Evolutionary conservation across 2,888 invertebrate species (phyloP), one percentile per base, ranked within the genome.

Genomic region (Agonum fuliginosum): DNA sequence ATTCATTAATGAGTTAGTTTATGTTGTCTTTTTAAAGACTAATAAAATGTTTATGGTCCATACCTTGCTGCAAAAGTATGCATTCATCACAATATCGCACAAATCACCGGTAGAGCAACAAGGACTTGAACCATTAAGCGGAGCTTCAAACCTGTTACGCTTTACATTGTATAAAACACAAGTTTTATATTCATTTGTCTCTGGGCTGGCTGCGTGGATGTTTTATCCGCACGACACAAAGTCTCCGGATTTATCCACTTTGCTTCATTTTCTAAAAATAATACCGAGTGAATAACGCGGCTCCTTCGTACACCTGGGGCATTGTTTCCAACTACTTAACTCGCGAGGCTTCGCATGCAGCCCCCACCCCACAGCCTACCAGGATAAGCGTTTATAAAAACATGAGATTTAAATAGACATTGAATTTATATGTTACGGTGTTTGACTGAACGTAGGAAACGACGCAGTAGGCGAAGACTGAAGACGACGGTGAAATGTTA

Each of bases 201-300:
- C 37, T 6, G 20, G 20, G 19, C 48, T 10, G 58, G 12, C 14
- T 30, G 58, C 14, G 27, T 10, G 58, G 12, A 30, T 30, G 58
- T 27, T 62, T 30, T 62, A 67, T 67, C 67, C 67, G 43, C 62
- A 30, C 65, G 65, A 58, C 62, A 65, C 74, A 74, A 74, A 65
- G 74, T 65, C 74, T 62, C 54, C 78, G 84, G 84, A 84, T 84
- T 86, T 85, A 86, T 85, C 84, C 83, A 84, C 84, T 85, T 84
- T 83, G 83, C 82, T 84, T 84, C 83, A 84, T 85, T 84, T 84
- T 84, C 83, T 84, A 83, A 84, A 85, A 85, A 86, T 86, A 85
- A 86, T 85, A 83, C 84, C 82, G 82, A 81, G 80, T 81, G 83
- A 84, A 84, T 84, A 83, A 83, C 83, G 82, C 82, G 82, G 82